Conservation (phyloP, 2,888 invertebrate species). For the Dryomyza anilis region DNA sequence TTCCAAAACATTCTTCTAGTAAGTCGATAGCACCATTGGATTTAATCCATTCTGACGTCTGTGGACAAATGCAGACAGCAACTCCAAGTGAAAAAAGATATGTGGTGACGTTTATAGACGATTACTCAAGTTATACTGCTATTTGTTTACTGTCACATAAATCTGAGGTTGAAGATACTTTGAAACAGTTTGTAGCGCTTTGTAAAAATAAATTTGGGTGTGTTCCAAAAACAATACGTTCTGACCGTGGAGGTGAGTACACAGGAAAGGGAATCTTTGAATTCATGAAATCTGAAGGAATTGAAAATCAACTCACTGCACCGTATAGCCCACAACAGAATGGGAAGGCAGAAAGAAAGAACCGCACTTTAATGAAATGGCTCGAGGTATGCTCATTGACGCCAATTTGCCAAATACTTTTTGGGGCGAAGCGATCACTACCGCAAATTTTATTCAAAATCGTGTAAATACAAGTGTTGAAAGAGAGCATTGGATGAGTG, state of each 20-base stretch:
- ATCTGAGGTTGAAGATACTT: conserved; percentile 24
- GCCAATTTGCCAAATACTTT: conserved; percentile 25
- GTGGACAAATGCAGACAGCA: conserved; percentile 44
- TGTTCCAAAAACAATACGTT: conserved; percentile 18
- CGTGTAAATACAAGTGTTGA: conserved; percentile 1
- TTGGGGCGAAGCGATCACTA: conserved; percentile 22
- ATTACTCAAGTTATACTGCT: conserved; percentile 41
- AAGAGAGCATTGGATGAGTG: conserved; percentile 7
- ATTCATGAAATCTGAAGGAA: conserved; percentile 40
- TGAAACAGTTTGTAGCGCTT: conserved; percentile 10
- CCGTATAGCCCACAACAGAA: conserved; percentile 43
- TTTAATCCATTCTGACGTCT: conserved; percentile 45
- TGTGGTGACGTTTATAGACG: conserved; percentile 46
- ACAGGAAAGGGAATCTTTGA: conserved; percentile 30
- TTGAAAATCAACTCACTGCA: conserved; percentile 33
- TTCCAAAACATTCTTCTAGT: conserved; percentile 38
- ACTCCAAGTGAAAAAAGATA: conserved; percentile 41
- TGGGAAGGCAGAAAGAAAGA: conserved; percentile 39
- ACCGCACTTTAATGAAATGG: conserved; percentile 35
- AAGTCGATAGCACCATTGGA: conserved; percentile 33
- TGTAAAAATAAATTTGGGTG: conserved; percentile 19
- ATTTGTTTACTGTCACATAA: conserved; percentile 35
- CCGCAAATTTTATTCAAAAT: conserved; percentile 20
- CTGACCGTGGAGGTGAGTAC: conserved; percentile 41
- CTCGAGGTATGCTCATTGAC: conserved; percentile 41